Evolutionary conservation across 2,888 invertebrate genomes (phyloP).

Genomic region (Drosophila monieri): DNA sequence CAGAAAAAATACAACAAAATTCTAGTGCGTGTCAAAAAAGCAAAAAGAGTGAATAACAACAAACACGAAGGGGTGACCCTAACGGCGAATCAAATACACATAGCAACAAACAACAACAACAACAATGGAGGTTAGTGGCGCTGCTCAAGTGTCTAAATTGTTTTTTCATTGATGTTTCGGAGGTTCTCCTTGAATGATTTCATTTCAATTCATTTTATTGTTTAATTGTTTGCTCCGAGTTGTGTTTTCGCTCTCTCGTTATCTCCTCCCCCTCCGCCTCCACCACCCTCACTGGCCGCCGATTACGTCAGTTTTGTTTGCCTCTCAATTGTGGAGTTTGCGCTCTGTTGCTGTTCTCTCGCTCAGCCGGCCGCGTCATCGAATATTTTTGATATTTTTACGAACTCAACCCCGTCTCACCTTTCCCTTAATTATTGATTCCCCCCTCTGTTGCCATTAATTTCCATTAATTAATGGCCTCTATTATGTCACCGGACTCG

Average conservation of each 20-base stretch:
- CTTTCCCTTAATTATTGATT: constrained; percentile 58
- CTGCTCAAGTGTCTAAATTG: constrained; percentile 37
- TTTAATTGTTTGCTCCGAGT: constrained; percentile 41
- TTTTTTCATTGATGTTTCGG: constrained; percentile 66
- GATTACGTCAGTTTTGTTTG: constrained; percentile 72
- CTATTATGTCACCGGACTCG: constrained; percentile 65
- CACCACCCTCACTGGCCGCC: constrained; percentile 34
- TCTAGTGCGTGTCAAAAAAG: constrained; percentile 62
- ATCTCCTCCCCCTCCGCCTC: constrained; percentile 39
- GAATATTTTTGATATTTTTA: constrained; percentile 15
- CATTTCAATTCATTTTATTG: constrained; percentile 64
- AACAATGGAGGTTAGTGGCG: constrained; percentile 75
- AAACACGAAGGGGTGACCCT: constrained; percentile 48
- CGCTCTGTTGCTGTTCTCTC: constrained; percentile 50
- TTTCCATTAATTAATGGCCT: constrained; percentile 47
- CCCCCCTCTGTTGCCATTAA: constrained; percentile 41
- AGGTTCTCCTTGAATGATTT: constrained; percentile 74
- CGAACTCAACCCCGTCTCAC: constrained; percentile 22
- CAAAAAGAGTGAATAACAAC: constrained; percentile 46
- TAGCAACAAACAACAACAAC: constrained; percentile 37
- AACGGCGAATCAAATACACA: constrained; percentile 26
- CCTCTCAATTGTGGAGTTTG: constrained; percentile 63
- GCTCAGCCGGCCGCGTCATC: constrained; percentile 20
- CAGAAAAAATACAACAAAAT: constrained; percentile 33
- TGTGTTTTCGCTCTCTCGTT: constrained; percentile 27